Conservation (phyloP, 2,888 invertebrate genomes). For the Halictus ligatus region DNA sequence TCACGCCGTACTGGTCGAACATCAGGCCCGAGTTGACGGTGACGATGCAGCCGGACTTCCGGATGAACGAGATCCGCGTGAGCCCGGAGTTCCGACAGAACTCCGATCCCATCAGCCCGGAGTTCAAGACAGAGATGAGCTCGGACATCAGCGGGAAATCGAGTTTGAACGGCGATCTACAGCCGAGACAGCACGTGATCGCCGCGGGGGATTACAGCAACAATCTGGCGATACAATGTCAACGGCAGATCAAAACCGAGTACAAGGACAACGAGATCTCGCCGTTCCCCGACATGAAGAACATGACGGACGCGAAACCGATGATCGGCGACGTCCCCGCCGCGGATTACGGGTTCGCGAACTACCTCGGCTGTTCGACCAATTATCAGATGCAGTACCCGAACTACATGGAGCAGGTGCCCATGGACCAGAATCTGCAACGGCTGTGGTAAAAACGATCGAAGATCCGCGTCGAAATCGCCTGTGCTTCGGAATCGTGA, state of each 20-base stretch:
- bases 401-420: slow-evolving; percentile 80
- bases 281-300: slow-evolving; percentile 71
- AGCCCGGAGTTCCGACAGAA: slow-evolving; percentile 76
- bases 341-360: slow-evolving; percentile 76
- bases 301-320: slow-evolving; percentile 60
- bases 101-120: slow-evolving; percentile 68
- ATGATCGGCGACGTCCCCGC: slow-evolving; percentile 69
- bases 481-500: not conserved
- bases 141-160: slow-evolving; percentile 66
- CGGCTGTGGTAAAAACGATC: slow-evolving; percentile 77
- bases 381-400: slow-evolving; percentile 81
- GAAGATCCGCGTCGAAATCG: not conserved
- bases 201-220: slow-evolving; percentile 71
- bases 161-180: slow-evolving; percentile 67
- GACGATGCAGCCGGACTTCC: slow-evolving; percentile 74
- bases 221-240: slow-evolving; percentile 68
- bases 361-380: slow-evolving; percentile 73
- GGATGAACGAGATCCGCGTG: slow-evolving; percentile 72
- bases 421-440: slow-evolving; percentile 79
- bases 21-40: slow-evolving; percentile 63
- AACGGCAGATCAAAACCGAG: slow-evolving; percentile 74
- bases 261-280: slow-evolving; percentile 72
- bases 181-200: slow-evolving; percentile 65
- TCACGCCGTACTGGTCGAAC: slow-evolving; percentile 63
- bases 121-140: slow-evolving; percentile 72